Evolutionary conservation across 2,888 invertebrate genomes (phyloP), one percentile per base, ranked within the genome.

Genomic region (Melanostoma scalare): DNA sequence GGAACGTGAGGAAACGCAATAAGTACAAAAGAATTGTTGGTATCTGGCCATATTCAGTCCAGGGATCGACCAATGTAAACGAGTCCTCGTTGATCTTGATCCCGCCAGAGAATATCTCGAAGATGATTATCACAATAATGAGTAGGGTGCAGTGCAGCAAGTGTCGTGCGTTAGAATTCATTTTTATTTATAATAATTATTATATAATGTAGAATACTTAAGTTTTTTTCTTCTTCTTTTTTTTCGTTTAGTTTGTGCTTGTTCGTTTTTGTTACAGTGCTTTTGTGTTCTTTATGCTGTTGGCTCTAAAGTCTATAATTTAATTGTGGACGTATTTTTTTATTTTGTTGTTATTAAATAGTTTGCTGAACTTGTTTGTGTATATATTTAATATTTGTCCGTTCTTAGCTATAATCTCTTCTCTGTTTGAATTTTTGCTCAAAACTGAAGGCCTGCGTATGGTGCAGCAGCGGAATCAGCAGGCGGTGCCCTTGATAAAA

Each of bases 61-160:
- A 96, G 72, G 97, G 97, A 92, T 97, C 95, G 86, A 96, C 92
- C 85, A 93, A 92, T 44, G 90, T 90, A 80, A 90, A 91, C 33
- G 91, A 91, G 82, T 93, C 93, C 81, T 92, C 93, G 90, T 93
- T 92, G 88, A 93, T 91, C 87, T 92, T 93, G 87, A 94, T 93
- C 86, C 93, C 94, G 87, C 94, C 94, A 87, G 94, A 93, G 89
- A 93, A 92, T 86, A 94, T 92, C 92, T 97, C 95, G 89, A 96
- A 96, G 86, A 94, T 90, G 87, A 94, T 92, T 90, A 97, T 96
- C 89, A 96, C 95, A 87, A 93, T 93, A 86, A 95, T 91, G 88
- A 96, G 93, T 86, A 96, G 92, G 87, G 93, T 92, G 90, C 96
- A 96, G 91, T 97, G 97, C 87, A 96, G 92, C 88, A 95, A 92